These are phyloP conservation scores for Tineola bisselliella DNA, from an alignment of 2,888 invertebrate species.

Conservation along the genomic window DNA sequence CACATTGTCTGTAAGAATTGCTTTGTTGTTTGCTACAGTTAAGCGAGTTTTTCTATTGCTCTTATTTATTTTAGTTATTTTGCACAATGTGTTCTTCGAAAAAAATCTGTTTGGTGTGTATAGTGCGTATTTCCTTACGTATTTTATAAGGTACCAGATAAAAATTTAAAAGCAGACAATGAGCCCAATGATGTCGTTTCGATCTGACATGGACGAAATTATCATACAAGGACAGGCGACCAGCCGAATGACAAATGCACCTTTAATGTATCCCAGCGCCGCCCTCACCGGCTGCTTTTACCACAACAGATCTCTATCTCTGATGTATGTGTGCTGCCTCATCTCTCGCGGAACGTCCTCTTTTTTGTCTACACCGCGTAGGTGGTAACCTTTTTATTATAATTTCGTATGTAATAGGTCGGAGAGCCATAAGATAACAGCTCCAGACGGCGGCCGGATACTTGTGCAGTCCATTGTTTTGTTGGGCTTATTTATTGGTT, in stretches of 20 bases:
- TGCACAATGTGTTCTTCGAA: no score
- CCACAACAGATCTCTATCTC: conserved; percentile 13
- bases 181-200: conserved; percentile 6
- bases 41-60: not conserved
- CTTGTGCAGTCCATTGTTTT: conserved; percentile 25
- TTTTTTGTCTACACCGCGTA: conserved; percentile 32
- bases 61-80: no score
- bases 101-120: no score
- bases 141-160: not conserved
- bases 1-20: not conserved
- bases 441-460: conserved; percentile 17
- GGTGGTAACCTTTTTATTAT: conserved; percentile 45
- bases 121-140: no score
- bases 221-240: conserved; percentile 22
- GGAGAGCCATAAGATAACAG: conserved; percentile 26
- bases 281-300: conserved; percentile 6
- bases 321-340: conserved; percentile 18
- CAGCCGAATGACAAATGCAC: conserved; percentile 28
- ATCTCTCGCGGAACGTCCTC: conserved; percentile 26
- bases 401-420: conserved; percentile 38
- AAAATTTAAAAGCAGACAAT: not conserved
- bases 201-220: conserved; percentile 20
- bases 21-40: not conserved
- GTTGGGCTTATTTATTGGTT: conserved; percentile 38
- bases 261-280: conserved; percentile 21